Percentiles rank a stretch among this genome's conserved stretches.
Evolutionary conservation across 2,888 invertebrate species (phyloP).

Genomic region (Linyphia triangularis): DNA sequence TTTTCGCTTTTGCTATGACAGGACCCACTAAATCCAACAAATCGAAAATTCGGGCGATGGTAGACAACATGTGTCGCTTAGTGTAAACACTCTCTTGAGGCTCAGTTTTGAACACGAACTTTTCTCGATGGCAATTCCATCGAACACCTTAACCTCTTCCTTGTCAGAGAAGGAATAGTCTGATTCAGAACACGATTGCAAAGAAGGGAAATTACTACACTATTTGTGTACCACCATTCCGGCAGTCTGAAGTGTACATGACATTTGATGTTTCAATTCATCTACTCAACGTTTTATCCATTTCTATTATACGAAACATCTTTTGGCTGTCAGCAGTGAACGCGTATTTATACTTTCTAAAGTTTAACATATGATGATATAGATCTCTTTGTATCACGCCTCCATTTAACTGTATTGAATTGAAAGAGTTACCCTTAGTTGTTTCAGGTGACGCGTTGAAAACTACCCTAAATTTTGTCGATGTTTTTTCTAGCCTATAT

Average conservation of each 20-base stretch:
- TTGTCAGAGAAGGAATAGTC: neutral
- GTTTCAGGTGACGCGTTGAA: slow-evolving; percentile 69
- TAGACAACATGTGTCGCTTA: neutral
- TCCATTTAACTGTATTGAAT: slow-evolving; percentile 77
- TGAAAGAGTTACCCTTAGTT: slow-evolving; percentile 77
- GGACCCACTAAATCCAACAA: neutral
- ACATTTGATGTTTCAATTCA: neutral
- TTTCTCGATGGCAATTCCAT: neutral
- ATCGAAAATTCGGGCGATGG: neutral
- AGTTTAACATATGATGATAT: neutral
- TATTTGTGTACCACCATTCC: slow-evolving; percentile 7
- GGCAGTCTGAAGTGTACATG: neutral
- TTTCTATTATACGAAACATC: neutral
- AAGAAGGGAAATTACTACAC: neutral
- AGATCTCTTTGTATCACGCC: neutral
- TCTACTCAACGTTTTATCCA: neutral
- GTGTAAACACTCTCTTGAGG: neutral
- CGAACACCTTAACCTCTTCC: neutral
- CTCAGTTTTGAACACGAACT: neutral
- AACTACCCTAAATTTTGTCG: slow-evolving; percentile 74
- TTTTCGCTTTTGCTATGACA: slow-evolving; percentile 7
- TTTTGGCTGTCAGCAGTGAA: slow-evolving; percentile 11
- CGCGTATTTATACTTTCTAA: neutral
- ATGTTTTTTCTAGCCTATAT: slow-evolving; percentile 44
- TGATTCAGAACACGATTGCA: neutral